Base-by-base conservation (phyloP, 1,140 invertebrate species). In the Heterodera schachtii region DNA sequence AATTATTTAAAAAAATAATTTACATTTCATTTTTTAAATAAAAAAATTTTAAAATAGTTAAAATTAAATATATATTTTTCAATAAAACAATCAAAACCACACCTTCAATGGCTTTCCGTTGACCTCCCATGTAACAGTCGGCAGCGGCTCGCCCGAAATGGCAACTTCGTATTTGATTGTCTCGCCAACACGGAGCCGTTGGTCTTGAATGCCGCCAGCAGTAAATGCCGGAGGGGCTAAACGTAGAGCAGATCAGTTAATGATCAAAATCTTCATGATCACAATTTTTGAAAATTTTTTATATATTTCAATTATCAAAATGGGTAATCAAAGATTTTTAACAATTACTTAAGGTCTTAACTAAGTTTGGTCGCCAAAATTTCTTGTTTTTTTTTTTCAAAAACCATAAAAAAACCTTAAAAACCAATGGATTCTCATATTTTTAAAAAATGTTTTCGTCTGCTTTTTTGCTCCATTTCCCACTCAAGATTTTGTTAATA, bases 91-190 rank as follows among this genome's bases (percentile, higher is more conserved):
- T 9, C 49, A 52, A 52, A 52, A 52, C 6, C 49, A 64, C 8
- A 19, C 77, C 81, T 89, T 89, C 64, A 89, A 73, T 47, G 89
- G 89, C 90, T 94, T 94, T 70, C 93, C 93, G 85, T 93, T 93
- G 70, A 94, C 93, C 67, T 93, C 94, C 95, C 95, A 96, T 75
- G 92, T 93, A 11, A 95, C 94, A 87, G 95, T 94, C 66, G 95
- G 95, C 31, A 91, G 88, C 16, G 92, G 92, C 66, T 91, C 91
- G 9, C 92, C 92, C 79, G 90, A 87, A 81, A 97, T 95, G 31
- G 95, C 95, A 81, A 97, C 93, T 91, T 89, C 88, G 71, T 89
- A 89, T 78, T 89, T 89, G 80, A 89, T 89, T 16, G 89, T 89
- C 73, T 89, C 88, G 57, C 88, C 88, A 43, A 90, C 88, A 57